Evolutionary conservation across 2,113 vertebrate genomes (phyloP).

Genomic region (Eptatretus burgeri): DNA sequence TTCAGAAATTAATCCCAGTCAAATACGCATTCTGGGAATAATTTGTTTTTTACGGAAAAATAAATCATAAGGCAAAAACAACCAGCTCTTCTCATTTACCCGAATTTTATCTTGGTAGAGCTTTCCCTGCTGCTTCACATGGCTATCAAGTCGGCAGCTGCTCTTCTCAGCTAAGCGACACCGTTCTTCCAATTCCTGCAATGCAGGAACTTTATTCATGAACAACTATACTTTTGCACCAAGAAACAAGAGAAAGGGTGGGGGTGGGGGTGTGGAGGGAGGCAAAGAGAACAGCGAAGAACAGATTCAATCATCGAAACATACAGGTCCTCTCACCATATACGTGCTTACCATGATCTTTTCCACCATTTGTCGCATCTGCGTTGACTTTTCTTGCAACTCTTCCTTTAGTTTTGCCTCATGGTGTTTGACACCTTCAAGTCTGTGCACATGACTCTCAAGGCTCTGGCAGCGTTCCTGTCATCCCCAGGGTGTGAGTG

Average conservation of each 20-base stretch:
- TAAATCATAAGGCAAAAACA: constrained; percentile 9
- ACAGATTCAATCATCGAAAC: not conserved
- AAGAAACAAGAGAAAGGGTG: no score
- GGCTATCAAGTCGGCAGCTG: constrained; percentile 52
- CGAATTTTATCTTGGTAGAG: constrained; percentile 87
- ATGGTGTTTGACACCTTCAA: constrained; percentile 77
- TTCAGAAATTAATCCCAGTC: not conserved
- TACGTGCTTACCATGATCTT: constrained; percentile 73
- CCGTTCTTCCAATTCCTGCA: constrained; percentile 68
- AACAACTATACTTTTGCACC: no score
- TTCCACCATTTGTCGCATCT: constrained; percentile 96
- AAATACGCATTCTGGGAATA: constrained; percentile 7
- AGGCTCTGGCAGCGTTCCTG: constrained; percentile 85
- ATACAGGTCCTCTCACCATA: not conserved
- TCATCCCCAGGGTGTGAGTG: no score
- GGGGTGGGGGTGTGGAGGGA: no score
- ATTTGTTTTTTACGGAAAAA: constrained; percentile 7
- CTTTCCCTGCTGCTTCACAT: constrained; percentile 77
- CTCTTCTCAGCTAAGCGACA: constrained; percentile 52
- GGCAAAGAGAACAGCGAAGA: not conserved
- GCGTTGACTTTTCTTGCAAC: constrained; percentile 80
- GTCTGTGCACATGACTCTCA: constrained; percentile 83
- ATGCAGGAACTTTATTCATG: not conserved
- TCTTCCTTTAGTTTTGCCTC: constrained; percentile 91
- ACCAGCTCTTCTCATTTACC: constrained; percentile 20